Evolutionary conservation across 2,888 invertebrate species (phyloP).

Genomic region (Oscheius onirici): DNA sequence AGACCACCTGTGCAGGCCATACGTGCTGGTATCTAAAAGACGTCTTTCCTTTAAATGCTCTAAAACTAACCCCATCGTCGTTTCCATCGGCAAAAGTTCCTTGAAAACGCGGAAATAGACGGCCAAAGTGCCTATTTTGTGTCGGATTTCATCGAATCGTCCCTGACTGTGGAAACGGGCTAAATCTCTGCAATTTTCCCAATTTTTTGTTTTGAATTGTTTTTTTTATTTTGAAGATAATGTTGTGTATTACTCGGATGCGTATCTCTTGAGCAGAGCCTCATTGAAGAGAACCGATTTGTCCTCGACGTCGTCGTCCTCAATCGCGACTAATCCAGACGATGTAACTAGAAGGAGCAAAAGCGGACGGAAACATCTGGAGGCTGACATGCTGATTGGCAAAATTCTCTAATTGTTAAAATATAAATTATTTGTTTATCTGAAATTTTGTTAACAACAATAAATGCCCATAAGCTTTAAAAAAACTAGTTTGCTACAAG

Average conservation of each 20-base stretch:
- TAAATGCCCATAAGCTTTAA: too few species aligned
- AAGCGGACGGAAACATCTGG: not conserved
- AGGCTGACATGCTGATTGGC: not conserved
- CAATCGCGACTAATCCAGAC: not conserved
- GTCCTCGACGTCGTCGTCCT: constrained; percentile 1
- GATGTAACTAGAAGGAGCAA: not conserved
- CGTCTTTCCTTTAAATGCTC: not conserved
- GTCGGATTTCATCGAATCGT: constrained; percentile 18
- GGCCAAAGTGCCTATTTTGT: constrained; percentile 43
- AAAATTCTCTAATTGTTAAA: not conserved
- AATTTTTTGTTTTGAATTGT: not conserved
- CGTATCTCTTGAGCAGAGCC: not conserved
- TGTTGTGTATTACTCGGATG: not conserved
- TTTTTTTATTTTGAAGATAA: not conserved
- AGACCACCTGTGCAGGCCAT: constrained; percentile 39
- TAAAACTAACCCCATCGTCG: not conserved
- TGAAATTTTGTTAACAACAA: too few species aligned
- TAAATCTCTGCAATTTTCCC: constrained; percentile 11
- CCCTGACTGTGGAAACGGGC: not conserved
- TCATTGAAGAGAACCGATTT: constrained; percentile 18
- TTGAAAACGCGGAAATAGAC: constrained; percentile 44
- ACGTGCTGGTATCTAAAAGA: constrained; percentile 28
- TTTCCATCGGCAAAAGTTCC: constrained; percentile 34
- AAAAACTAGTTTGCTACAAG: not conserved
- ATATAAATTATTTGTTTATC: too few species aligned